phyloP scores from a whole-genome alignment of 2,888 invertebrate genomes.

The Stenodema calcarata region DNA sequence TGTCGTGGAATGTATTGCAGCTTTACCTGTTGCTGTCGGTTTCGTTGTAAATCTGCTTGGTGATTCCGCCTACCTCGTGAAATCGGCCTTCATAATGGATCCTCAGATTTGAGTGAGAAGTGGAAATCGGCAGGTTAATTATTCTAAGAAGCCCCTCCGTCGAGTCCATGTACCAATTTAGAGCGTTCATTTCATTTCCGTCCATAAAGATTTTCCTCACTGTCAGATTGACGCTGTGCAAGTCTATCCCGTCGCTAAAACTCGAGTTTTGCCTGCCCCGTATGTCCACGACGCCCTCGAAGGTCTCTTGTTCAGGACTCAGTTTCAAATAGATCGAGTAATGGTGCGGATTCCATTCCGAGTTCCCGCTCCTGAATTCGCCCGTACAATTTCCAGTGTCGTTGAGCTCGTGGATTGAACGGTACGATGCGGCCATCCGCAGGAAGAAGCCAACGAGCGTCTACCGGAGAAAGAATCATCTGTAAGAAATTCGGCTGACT shows the following conservation, averaged over 20 bases:
- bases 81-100: not conserved
- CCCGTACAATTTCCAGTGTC: not conserved
- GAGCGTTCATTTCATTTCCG: not conserved
- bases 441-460: not conserved
- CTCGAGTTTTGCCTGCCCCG: not conserved
- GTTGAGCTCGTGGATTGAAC: not conserved
- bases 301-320: not conserved
- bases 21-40: not conserved
- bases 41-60: not conserved
- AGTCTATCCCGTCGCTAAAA: not conserved
- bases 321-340: not conserved
- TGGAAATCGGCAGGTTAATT: not conserved
- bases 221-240: not conserved
- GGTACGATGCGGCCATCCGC: not conserved
- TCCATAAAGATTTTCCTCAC: not conserved
- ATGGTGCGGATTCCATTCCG: not conserved
- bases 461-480: no score
- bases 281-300: not conserved
- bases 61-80: not conserved
- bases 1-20: no score
- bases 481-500: no score
- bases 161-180: not conserved
- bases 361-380: not conserved
- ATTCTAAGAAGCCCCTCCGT: not conserved
- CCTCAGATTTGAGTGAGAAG: not conserved